Percentiles rank a stretch among this genome's conserved stretches.
Conservation (phyloP, 2,888 invertebrate genomes). For the Lepidochitona cinerea region DNA sequence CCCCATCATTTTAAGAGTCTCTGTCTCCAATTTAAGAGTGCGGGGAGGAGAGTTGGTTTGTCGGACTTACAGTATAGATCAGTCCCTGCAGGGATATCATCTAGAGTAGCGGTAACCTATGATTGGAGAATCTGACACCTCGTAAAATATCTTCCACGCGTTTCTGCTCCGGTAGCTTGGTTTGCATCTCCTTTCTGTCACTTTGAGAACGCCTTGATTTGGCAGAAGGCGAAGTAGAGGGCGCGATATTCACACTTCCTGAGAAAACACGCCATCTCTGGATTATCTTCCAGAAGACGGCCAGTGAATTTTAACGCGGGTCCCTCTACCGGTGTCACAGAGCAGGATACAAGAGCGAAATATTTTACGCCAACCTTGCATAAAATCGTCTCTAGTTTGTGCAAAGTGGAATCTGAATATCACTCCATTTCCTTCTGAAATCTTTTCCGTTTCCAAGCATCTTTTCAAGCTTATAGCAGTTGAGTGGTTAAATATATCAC, state of each 20-base stretch:
- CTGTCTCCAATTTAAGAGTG: no score
- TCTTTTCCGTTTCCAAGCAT: no score
- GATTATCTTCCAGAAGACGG: not conserved
- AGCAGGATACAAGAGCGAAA: not conserved
- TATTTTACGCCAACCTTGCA: not conserved
- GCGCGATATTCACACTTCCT: not conserved
- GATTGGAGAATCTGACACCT: not conserved
- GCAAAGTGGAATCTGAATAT: no score
- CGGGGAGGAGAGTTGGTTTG: not conserved
- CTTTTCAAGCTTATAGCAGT: no score
- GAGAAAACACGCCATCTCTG: not conserved
- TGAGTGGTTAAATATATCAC: no score
- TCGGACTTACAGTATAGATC: not conserved
- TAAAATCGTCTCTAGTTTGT: not conserved
- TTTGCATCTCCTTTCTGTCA: not conserved
- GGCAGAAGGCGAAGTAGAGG: not conserved
- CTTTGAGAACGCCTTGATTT: not conserved
- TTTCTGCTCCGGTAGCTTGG: not conserved
- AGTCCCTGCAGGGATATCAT: not conserved
- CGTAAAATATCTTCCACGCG: not conserved
- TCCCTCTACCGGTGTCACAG: not conserved
- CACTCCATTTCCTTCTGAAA: no score
- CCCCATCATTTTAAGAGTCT: no score
- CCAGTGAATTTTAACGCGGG: not conserved
- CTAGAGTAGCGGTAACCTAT: not conserved